Evolutionary conservation across 1,140 invertebrate species (phyloP).

Genomic region (Paralvinella palmiformis): DNA sequence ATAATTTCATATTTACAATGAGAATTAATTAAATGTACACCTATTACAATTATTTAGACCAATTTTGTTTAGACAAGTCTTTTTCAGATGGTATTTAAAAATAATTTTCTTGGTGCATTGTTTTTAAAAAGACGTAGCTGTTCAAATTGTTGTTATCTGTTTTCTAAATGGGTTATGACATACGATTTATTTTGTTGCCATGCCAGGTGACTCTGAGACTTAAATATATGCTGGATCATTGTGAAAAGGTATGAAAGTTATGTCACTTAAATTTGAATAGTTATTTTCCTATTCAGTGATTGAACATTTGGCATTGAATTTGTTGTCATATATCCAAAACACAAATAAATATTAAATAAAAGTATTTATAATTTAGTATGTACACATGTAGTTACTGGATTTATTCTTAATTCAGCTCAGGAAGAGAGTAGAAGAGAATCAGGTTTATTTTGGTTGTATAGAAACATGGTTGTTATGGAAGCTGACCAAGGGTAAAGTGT

Average conservation of each 20-base stretch:
- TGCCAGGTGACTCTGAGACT: neutral
- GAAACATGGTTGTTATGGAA: conserved; percentile 90
- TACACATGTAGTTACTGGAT: too few relatives aligned
- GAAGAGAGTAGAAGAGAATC: conserved; percentile 53
- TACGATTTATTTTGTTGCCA: neutral
- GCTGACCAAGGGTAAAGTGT: conserved; percentile 60
- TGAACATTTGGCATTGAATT: too few relatives aligned
- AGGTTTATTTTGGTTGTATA: conserved; percentile 79
- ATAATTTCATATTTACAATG: too few relatives aligned
- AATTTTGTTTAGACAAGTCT: neutral
- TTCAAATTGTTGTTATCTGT: too few relatives aligned
- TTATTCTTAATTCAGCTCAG: conserved; percentile 28
- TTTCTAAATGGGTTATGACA: neutral
- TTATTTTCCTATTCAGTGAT: too few relatives aligned
- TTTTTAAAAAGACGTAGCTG: too few relatives aligned
- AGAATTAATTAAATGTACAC: too few relatives aligned
- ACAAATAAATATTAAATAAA: too few relatives aligned
- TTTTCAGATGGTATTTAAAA: neutral
- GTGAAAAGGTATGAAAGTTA: neutral
- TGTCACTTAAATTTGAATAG: too few relatives aligned
- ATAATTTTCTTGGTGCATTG: neutral
- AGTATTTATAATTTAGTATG: neutral
- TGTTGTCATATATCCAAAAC: too few relatives aligned
- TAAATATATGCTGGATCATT: neutral
- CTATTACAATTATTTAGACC: neutral